A percentile compares a stretch with the other conserved stretches of the same genome.
These are phyloP conservation scores for Parascotia fuliginaria DNA, from an alignment of 2,888 invertebrate species.

Conservation along the genomic window DNA sequence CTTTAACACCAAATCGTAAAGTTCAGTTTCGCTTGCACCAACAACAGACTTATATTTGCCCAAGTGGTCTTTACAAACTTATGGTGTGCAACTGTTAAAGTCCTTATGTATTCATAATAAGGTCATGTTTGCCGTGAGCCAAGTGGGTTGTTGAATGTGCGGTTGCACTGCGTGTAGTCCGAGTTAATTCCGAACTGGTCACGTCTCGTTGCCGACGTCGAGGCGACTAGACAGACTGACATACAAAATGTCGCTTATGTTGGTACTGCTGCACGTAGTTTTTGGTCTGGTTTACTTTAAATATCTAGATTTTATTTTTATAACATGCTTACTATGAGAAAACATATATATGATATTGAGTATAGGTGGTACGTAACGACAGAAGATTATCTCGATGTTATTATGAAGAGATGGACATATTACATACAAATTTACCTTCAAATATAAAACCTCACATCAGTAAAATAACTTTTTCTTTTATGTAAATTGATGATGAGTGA, in stretches of 20 bases:
- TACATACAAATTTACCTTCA: too few relatives aligned
- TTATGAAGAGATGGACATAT: too few relatives aligned
- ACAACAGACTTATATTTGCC: conserved; percentile 37
- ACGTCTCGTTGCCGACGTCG: conserved; percentile 67
- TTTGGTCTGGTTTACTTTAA: conserved; percentile 22
- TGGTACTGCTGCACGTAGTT: conserved; percentile 25
- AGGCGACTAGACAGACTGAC: conserved; percentile 60
- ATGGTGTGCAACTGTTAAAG: conserved; percentile 20
- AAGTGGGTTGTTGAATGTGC: conserved; percentile 17
- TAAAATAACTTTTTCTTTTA: too few relatives aligned
- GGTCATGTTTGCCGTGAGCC: conserved; percentile 42
- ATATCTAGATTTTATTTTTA: neutral
- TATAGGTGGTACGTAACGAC: too few relatives aligned
- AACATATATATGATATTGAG: too few relatives aligned
- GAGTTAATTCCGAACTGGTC: conserved; percentile 74
- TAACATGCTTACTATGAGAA: too few relatives aligned
- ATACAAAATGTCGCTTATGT: conserved; percentile 55
- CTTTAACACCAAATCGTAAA: conserved; percentile 34
- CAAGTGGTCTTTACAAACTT: conserved; percentile 36
- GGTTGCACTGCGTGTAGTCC: conserved; percentile 52
- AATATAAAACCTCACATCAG: too few relatives aligned
- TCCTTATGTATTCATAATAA: conserved; percentile 39
- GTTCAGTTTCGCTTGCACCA: conserved; percentile 40
- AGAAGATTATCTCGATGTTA: too few relatives aligned
- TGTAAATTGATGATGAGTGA: too few relatives aligned